Evolutionary conservation across 2,888 invertebrate genomes (phyloP).

Genomic region (Leptinotarsa juncta): DNA sequence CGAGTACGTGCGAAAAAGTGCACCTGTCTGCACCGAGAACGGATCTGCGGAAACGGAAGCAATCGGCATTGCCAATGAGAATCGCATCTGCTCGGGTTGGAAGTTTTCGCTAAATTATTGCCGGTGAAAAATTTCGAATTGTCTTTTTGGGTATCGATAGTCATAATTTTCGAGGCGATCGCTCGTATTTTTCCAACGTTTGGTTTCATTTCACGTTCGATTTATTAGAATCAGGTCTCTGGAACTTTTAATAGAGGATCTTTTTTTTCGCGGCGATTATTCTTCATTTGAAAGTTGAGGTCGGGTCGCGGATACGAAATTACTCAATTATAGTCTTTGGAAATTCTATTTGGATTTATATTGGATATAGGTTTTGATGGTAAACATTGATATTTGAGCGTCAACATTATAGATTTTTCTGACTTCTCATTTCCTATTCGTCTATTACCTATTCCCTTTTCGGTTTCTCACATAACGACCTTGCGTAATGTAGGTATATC

Average conservation of each 20-base stretch:
- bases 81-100: constrained; percentile 43
- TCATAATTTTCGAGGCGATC: constrained; percentile 31
- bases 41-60: constrained; percentile 42
- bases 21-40: constrained; percentile 34
- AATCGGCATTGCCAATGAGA: constrained; percentile 50
- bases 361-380: not conserved
- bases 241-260: constrained; percentile 17
- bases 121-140: constrained; percentile 38
- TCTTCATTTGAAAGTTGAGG: not conserved
- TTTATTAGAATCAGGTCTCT: constrained; percentile 22
- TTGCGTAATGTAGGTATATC: too few relatives aligned
- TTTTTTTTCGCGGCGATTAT: constrained; percentile 5
- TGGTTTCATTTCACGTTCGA: constrained; percentile 17
- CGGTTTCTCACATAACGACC: too few relatives aligned
- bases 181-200: constrained; percentile 26
- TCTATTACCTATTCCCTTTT: too few relatives aligned
- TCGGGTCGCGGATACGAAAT: not conserved
- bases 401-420: too few relatives aligned
- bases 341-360: not conserved
- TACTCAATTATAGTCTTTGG: not conserved
- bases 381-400: not conserved
- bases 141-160: constrained; percentile 33
- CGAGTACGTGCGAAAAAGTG: constrained; percentile 21
- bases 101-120: constrained; percentile 44
- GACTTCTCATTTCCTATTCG: too few relatives aligned